These are phyloP conservation scores for Camelus bactrianus DNA, from an alignment of 2,113 vertebrate species.

Conservation along the genomic window DNA sequence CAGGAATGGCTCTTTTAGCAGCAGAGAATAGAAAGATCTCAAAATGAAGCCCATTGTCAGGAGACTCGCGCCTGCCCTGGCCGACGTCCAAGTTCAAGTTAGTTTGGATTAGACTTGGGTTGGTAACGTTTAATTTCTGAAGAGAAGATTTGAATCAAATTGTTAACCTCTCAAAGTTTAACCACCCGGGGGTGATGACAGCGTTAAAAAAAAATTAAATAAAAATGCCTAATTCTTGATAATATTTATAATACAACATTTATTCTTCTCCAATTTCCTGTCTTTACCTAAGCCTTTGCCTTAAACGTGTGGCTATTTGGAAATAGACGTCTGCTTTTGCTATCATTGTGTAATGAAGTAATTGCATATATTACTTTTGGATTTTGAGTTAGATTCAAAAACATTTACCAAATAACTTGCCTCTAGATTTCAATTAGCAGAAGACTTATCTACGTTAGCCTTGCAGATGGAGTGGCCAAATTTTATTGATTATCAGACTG, in stretches of 20 bases:
- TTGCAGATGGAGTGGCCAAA: conserved; percentile 60
- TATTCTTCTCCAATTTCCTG: conserved; percentile 35
- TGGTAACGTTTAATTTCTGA: conserved; percentile 73
- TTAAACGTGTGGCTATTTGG: neutral
- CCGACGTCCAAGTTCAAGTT: conserved; percentile 60
- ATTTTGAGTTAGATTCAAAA: conserved; percentile 52
- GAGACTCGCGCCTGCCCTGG: conserved; percentile 49
- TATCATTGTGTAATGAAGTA: neutral
- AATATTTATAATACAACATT: neutral
- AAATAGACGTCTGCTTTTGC: neutral
- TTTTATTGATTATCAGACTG: conserved; percentile 41
- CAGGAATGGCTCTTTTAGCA: conserved; percentile 64
- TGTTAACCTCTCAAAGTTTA: conserved; percentile 64
- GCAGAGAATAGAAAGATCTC: conserved; percentile 73
- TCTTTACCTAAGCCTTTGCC: conserved; percentile 21
- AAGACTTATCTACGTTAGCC: conserved; percentile 35
- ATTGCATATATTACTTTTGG: neutral
- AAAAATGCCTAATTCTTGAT: neutral
- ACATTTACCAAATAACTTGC: conserved; percentile 53
- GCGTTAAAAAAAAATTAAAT: conserved; percentile 21
- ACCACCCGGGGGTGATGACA: neutral
- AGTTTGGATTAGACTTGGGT: conserved; percentile 54
- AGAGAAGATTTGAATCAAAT: conserved; percentile 47
- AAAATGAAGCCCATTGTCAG: conserved; percentile 65
- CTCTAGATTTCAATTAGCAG: conserved; percentile 58